phyloP scores from a whole-genome alignment of 2,888 invertebrate species.

The Lacanobia oleracea region DNA sequence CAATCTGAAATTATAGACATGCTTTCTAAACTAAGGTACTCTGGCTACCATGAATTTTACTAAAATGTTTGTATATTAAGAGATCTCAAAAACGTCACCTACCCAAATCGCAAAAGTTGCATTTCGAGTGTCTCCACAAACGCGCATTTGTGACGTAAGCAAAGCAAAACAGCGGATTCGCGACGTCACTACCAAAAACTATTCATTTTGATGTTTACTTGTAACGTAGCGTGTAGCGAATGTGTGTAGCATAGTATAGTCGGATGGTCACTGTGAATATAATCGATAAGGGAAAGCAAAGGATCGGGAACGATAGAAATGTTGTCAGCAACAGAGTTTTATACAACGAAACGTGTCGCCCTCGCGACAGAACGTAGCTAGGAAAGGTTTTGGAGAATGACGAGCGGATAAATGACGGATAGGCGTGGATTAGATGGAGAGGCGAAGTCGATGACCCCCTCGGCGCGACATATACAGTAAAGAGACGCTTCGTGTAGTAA shows the following conservation, averaged over 20 bases:
- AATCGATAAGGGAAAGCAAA: conserved; percentile 44
- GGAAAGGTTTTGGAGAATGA: conserved; percentile 19
- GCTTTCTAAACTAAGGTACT: conserved; percentile 18
- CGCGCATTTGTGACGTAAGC: conserved; percentile 44
- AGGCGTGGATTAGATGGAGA: conserved; percentile 24
- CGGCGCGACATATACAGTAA: conserved; percentile 32
- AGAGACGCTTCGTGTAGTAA: conserved; percentile 65
- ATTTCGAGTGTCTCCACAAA: conserved; percentile 36
- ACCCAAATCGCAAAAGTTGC: conserved; percentile 26
- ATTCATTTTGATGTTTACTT: conserved; percentile 70
- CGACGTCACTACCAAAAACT: conserved; percentile 74
- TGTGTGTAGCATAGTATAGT: conserved; percentile 74
- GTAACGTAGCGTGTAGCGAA: conserved; percentile 72
- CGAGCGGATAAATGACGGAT: conserved; percentile 9
- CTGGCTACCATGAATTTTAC: background rate
- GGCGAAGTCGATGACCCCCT: conserved; percentile 25
- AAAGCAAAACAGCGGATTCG: conserved; percentile 43
- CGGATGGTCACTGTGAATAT: conserved; percentile 71
- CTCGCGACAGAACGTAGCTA: conserved; percentile 43
- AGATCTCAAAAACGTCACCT: conserved; percentile 2
- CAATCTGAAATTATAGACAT: conserved; percentile 1
- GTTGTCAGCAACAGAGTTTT: conserved; percentile 61
- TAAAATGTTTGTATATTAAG: background rate
- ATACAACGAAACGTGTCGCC: conserved; percentile 77
- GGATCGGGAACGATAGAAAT: conserved; percentile 48